Percentiles rank a stretch among this genome's conserved stretches.
These are phyloP conservation scores for Morus bassanus DNA, from an alignment of 2,797 vertebrate genomes.

Conservation along the genomic window DNA sequence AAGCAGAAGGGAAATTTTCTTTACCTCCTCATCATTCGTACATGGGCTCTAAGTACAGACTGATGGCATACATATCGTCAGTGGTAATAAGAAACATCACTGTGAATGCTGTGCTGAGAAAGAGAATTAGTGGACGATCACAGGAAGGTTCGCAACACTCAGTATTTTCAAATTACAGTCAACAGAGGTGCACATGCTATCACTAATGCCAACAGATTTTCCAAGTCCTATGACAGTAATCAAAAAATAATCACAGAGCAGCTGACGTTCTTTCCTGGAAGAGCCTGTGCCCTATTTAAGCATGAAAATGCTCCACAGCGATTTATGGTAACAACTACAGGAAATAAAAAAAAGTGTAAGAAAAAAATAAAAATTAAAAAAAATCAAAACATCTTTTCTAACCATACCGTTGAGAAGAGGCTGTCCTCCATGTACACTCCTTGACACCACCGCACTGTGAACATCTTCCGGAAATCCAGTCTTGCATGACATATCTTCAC, in stretches of 20 bases:
- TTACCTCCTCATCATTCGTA: not conserved
- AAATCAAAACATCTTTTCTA: not conserved
- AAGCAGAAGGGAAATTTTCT: not conserved
- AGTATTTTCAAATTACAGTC: not conserved
- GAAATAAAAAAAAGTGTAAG: not conserved
- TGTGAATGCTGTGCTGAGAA: not conserved
- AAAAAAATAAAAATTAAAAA: not conserved
- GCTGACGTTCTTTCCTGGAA: not conserved
- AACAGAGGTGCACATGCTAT: not conserved
- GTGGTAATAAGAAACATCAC: not conserved
- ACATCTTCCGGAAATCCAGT: constrained; percentile 94
- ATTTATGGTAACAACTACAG: not conserved
- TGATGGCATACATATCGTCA: rapidly evolving
- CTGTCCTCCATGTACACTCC: constrained; percentile 84
- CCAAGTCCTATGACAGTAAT: constrained; percentile 8
- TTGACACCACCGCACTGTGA: constrained; percentile 85
- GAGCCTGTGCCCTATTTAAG: not conserved
- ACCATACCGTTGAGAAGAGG: constrained; percentile 90
- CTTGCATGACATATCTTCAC: constrained; percentile 85
- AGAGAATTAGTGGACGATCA: not conserved
- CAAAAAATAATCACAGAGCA: not conserved
- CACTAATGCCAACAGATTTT: constrained; percentile 17
- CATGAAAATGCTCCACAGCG: not conserved
- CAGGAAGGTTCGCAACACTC: not conserved
- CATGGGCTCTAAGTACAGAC: not conserved